These are phyloP conservation scores for Thunnus thynnus DNA, from an alignment of 2,113 vertebrate species.

Conservation along the genomic window DNA sequence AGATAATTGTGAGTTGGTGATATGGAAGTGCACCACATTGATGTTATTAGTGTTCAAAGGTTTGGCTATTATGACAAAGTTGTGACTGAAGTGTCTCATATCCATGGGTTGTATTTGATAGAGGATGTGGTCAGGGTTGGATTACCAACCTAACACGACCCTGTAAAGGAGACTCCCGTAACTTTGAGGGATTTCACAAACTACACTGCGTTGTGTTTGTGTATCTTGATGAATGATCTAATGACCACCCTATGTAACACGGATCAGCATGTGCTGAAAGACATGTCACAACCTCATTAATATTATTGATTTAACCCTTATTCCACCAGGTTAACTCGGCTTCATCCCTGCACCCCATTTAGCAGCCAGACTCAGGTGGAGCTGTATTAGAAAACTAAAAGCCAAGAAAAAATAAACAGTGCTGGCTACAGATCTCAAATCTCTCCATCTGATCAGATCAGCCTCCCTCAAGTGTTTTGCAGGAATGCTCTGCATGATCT, in stretches of 20 bases:
- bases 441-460: conserved; percentile 70
- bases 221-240: background rate
- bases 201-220: background rate
- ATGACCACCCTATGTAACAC: background rate
- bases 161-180: conserved; percentile 5
- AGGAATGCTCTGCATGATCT: conserved; percentile 59
- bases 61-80: conserved; percentile 44
- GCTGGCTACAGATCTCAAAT: conserved; percentile 58
- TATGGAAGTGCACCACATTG: conserved; percentile 54
- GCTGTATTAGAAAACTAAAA: conserved; percentile 64
- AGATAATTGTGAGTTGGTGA: conserved; percentile 58
- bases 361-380: conserved; percentile 23
- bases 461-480: conserved; percentile 56
- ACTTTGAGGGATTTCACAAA: background rate
- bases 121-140: conserved; percentile 66
- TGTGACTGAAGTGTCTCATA: conserved; percentile 28
- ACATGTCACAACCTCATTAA: conserved; percentile 40
- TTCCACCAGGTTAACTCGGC: background rate
- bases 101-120: conserved; percentile 23
- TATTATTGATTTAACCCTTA: conserved; percentile 29
- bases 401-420: conserved; percentile 65
- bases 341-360: background rate
- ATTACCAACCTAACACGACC: conserved; percentile 1
- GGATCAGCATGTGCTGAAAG: conserved; percentile 1
- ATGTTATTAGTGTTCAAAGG: conserved; percentile 67